phyloP scores from a whole-genome alignment of 2,888 invertebrate species.

The Hirtodrosophila trivittata region DNA sequence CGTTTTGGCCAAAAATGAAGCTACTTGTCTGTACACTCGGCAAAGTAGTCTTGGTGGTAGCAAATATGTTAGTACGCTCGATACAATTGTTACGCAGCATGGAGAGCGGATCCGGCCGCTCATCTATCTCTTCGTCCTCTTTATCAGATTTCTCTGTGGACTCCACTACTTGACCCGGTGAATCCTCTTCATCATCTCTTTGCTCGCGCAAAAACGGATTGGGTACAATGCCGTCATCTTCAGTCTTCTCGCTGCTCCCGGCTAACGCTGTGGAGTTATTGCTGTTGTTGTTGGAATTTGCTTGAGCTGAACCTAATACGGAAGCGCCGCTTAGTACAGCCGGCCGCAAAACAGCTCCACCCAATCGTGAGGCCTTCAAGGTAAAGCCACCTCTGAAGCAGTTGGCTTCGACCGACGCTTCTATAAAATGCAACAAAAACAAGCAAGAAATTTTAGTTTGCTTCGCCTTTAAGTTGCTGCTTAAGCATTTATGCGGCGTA shows the following conservation, averaged over 20 bases:
- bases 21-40: constrained; percentile 85
- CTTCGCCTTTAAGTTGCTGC: constrained; percentile 5
- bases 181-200: constrained; percentile 66
- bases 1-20: constrained; percentile 96
- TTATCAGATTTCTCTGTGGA: constrained; percentile 65
- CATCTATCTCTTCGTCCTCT: constrained; percentile 73
- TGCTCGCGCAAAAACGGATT: constrained; percentile 82
- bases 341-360: constrained; percentile 81
- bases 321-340: constrained; percentile 80
- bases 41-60: constrained; percentile 81
- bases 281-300: constrained; percentile 32
- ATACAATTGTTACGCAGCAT: constrained; percentile 82
- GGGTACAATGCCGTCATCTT: constrained; percentile 57
- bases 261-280: constrained; percentile 45
- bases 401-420: constrained; percentile 82
- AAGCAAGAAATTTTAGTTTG: constrained; percentile 28
- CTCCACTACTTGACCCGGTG: constrained; percentile 50
- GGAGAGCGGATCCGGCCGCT: constrained; percentile 81
- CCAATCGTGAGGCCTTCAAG: constrained; percentile 79
- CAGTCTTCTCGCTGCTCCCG: constrained; percentile 49
- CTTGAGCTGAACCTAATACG: constrained; percentile 61
- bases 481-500: not conserved
- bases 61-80: constrained; percentile 82
- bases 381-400: constrained; percentile 78
- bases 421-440: constrained; percentile 60